These are phyloP conservation scores for Condylura cristata DNA, from an alignment of 2,113 vertebrate genomes.

Conservation along the genomic window DNA sequence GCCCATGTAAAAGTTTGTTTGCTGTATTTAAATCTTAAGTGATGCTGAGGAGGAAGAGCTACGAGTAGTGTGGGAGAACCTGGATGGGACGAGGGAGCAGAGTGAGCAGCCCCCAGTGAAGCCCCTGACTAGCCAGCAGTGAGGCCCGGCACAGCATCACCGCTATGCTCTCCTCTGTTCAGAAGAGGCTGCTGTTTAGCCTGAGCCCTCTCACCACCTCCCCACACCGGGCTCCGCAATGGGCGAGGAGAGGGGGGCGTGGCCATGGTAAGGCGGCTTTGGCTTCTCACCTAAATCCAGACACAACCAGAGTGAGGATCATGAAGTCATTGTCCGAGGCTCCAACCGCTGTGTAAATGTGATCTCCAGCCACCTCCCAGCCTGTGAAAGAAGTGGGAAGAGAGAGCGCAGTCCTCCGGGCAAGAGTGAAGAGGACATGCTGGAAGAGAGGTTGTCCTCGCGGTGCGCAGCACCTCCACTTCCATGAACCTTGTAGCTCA, in stretches of 20 bases:
- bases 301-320: constrained; percentile 91
- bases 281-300: constrained; percentile 94
- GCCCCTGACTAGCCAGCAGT: background rate
- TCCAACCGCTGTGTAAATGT: constrained; percentile 93
- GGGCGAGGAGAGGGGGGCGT: no score
- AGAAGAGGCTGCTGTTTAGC: background rate
- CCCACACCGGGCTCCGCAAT: background rate
- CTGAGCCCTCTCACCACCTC: background rate
- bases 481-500: background rate
- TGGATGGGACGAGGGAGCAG: background rate
- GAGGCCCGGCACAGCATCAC: background rate
- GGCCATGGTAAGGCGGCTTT: background rate
- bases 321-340: constrained; percentile 93
- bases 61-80: background rate
- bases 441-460: background rate
- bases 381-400: constrained; percentile 83
- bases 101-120: no score
- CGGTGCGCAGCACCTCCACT: background rate
- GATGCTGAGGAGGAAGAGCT: background rate
- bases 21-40: background rate
- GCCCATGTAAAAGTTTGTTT: background rate
- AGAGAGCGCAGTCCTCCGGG: background rate
- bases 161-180: background rate
- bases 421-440: background rate
- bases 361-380: constrained; percentile 97